Percentiles rank a stretch among this genome's conserved stretches.
Evolutionary conservation across 2,113 vertebrate species (phyloP).

Genomic region (Colaptes auratus): DNA sequence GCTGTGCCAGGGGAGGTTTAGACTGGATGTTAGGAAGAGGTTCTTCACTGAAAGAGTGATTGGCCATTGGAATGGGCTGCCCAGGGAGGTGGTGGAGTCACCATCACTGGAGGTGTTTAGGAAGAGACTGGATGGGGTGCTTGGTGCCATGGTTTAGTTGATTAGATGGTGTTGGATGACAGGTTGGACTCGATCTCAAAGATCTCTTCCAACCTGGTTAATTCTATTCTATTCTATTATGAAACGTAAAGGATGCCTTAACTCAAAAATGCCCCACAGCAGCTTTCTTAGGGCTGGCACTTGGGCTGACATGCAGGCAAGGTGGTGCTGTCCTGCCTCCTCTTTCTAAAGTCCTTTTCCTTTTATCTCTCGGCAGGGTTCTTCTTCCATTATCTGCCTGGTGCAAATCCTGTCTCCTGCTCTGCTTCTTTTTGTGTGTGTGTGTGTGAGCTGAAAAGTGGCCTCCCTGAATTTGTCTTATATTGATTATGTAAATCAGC

Average conservation of each 20-base stretch:
- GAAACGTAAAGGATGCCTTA: slow-evolving; percentile 39
- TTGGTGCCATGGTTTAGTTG: too few relatives aligned
- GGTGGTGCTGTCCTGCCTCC: slow-evolving; percentile 30
- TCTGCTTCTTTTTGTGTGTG: slow-evolving; percentile 47
- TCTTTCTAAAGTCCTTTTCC: slow-evolving; percentile 5
- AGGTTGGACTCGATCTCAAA: too few relatives aligned
- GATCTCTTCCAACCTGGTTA: too few relatives aligned
- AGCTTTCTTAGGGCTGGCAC: not conserved
- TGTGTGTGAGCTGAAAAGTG: slow-evolving; percentile 42
- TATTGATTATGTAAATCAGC: slow-evolving; percentile 78
- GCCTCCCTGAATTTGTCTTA: slow-evolving; percentile 66
- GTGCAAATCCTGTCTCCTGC: slow-evolving; percentile 50
- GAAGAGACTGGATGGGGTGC: too few relatives aligned
- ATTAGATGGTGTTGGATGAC: too few relatives aligned
- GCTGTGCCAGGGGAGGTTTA: not conserved
- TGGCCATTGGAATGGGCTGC: too few relatives aligned
- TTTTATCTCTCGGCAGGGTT: slow-evolving; percentile 60
- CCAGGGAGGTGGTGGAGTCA: too few relatives aligned
- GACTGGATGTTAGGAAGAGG: too few relatives aligned
- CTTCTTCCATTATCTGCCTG: slow-evolving; percentile 57
- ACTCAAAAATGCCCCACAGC: not conserved
- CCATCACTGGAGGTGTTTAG: too few relatives aligned
- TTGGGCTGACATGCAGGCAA: not conserved
- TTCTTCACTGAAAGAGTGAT: too few relatives aligned
- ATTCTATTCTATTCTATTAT: not conserved